Evolutionary conservation across 2,888 invertebrate genomes (phyloP).

Genomic region (Alentia gelatinosa): DNA sequence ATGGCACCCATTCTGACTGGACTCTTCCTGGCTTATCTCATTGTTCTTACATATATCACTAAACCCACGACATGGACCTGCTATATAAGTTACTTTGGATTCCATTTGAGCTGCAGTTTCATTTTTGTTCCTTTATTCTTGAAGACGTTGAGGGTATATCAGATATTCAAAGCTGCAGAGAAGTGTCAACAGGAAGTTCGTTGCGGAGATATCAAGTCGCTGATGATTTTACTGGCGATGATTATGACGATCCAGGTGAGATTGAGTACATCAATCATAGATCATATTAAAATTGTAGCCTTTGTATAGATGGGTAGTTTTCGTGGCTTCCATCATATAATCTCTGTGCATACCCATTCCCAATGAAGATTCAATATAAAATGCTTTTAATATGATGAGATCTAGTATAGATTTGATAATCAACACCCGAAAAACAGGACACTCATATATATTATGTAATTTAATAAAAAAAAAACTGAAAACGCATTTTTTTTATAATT

Average conservation of each 20-base stretch:
- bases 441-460: too few species aligned
- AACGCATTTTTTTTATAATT: too few species aligned
- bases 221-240: background rate
- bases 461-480: too few species aligned
- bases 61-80: conserved; percentile 62
- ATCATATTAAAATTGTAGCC: background rate
- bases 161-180: conserved; percentile 64
- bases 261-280: background rate
- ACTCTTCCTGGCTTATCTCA: conserved; percentile 59
- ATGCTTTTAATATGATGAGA: background rate
- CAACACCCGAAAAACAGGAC: too few species aligned
- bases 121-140: conserved; percentile 65
- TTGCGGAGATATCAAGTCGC: background rate
- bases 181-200: background rate
- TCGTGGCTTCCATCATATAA: background rate
- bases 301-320: background rate
- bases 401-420: too few species aligned
- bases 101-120: conserved; percentile 65
- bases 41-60: conserved; percentile 58
- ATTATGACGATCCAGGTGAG: background rate
- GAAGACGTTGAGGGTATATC: conserved; percentile 66
- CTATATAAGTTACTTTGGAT: conserved; percentile 59
- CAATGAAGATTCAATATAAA: background rate
- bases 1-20: conserved; percentile 62
- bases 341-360: too few species aligned